Percentiles rank a stretch among this genome's conserved stretches.
phyloP scores from a whole-genome alignment of 1,140 invertebrate genomes.

The Samia ricini region DNA sequence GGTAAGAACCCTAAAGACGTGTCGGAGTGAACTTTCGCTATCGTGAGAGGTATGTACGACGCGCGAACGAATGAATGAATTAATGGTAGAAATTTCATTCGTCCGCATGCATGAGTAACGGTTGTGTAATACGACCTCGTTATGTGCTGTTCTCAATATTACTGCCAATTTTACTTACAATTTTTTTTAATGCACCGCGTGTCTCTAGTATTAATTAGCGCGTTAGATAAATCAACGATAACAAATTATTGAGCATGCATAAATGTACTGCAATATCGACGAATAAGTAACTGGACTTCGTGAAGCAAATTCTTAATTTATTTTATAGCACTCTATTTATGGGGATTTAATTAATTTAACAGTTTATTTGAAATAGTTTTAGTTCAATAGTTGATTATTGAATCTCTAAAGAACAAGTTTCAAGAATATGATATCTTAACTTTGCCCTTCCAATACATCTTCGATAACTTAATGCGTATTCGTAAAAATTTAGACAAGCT shows the following conservation, averaged over 20 bases:
- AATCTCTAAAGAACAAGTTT: too few species aligned
- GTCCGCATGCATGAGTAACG: conserved; percentile 22
- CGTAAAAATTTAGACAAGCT: too few species aligned
- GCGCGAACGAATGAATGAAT: conserved; percentile 17
- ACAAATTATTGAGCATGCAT: neutral
- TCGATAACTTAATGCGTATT: too few species aligned
- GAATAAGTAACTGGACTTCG: too few species aligned
- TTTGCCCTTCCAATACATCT: too few species aligned
- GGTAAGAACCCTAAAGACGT: neutral
- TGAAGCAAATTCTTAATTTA: too few species aligned
- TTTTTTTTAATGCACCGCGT: conserved; percentile 6
- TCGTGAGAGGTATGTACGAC: neutral
- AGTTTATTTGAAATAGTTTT: too few species aligned
- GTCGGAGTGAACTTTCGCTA: conserved; percentile 7
- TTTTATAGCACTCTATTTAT: too few species aligned
- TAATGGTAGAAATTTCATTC: conserved; percentile 18
- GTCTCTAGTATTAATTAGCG: conserved; percentile 14
- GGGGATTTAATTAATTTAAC: too few species aligned
- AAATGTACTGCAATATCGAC: neutral
- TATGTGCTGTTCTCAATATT: conserved; percentile 10
- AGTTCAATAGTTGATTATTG: too few species aligned
- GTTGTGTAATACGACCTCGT: conserved; percentile 20
- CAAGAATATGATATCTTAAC: too few species aligned
- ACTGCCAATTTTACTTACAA: conserved; percentile 11
- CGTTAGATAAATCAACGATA: neutral